Conservation (phyloP, 2,888 invertebrate species). For the Leucophenga maculata region DNA sequence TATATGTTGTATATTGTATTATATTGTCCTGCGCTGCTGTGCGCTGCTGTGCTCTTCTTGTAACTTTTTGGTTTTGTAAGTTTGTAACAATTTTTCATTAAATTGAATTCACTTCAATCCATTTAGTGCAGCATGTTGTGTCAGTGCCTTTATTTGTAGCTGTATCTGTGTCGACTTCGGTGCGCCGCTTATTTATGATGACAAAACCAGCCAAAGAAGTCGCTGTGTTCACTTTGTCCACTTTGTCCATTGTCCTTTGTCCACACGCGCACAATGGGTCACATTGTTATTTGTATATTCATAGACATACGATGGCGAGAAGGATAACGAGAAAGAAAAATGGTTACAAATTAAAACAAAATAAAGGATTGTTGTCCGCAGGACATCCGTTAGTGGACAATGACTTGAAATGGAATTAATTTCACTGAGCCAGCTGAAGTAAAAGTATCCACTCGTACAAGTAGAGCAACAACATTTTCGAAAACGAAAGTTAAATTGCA, state of each 20-base stretch:
- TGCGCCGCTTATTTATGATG: too few species aligned
- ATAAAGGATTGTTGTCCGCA: conserved; percentile 6
- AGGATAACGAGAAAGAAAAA: background rate
- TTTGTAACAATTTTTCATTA: background rate
- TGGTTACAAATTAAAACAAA: background rate
- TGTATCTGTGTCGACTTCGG: background rate
- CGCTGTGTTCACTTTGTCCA: too few species aligned
- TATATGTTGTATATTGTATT: too few species aligned
- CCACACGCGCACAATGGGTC: too few species aligned
- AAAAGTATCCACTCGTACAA: background rate
- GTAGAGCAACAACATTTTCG: background rate
- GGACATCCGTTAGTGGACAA: background rate
- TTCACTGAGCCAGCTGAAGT: background rate
- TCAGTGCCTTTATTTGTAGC: background rate
- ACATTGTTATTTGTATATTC: background rate
- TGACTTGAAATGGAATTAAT: background rate
- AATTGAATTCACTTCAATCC: conserved; percentile 1
- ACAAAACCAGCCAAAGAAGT: background rate
- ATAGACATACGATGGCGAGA: background rate
- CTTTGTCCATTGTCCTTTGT: too few species aligned
- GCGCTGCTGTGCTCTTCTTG: background rate
- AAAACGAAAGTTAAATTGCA: background rate
- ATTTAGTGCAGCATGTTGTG: background rate
- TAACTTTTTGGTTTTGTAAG: background rate
- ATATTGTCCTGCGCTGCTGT: background rate